Conservation (phyloP, 2,797 vertebrate species). For the Acanthurus tractus region DNA sequence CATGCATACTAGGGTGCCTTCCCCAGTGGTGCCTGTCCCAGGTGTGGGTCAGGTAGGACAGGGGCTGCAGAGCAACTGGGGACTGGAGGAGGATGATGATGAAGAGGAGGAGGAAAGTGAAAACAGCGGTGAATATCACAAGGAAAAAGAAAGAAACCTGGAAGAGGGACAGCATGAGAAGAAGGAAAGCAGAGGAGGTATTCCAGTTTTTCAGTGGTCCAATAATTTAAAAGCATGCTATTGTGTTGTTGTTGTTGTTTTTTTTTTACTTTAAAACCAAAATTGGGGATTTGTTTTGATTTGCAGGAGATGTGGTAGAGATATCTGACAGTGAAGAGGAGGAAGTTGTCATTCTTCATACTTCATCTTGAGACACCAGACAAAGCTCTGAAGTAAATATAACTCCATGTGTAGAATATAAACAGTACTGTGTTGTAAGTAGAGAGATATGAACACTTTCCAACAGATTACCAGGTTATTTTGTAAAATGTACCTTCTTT, state of each 20-base stretch:
- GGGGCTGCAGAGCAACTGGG: slow-evolving; percentile 91
- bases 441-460: neutral
- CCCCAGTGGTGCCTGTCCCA: slow-evolving; percentile 87
- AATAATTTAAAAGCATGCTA: neutral
- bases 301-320: slow-evolving; percentile 87
- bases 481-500: neutral
- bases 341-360: slow-evolving; percentile 93
- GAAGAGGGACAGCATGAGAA: slow-evolving; percentile 24
- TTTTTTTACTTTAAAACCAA: neutral
- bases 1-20: slow-evolving; percentile 79
- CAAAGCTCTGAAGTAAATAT: slow-evolving; percentile 72
- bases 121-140: slow-evolving; percentile 42
- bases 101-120: slow-evolving; percentile 48
- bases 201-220: neutral
- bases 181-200: slow-evolving; percentile 33
- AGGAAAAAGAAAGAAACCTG: slow-evolving; percentile 44
- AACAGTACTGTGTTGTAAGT: neutral
- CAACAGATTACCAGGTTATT: slow-evolving; percentile 30
- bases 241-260: too few relatives aligned
- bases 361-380: slow-evolving; percentile 85
- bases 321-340: slow-evolving; percentile 97
- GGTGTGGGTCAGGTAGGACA: slow-evolving; percentile 94
- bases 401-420: neutral
- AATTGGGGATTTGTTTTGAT: slow-evolving; percentile 11
- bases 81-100: slow-evolving; percentile 87